Evolutionary conservation across 2,888 invertebrate genomes (phyloP), one percentile per base, ranked within the genome.

Genomic region (Scaeva pyrastri): DNA sequence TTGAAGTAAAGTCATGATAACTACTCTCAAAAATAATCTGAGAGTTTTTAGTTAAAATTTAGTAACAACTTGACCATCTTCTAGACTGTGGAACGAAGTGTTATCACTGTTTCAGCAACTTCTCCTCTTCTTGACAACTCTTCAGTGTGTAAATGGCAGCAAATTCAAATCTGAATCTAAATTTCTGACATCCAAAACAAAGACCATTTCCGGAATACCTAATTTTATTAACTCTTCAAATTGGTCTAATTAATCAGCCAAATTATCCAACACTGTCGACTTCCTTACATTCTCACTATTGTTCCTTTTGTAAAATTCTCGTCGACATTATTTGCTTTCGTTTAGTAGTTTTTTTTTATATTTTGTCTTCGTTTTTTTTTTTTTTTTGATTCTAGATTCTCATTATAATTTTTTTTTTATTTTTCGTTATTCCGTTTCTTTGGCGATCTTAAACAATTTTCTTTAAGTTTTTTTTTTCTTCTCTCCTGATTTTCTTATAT

Each of bases 381-480:
- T 1, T 39, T 2, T 36, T 14, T 45, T 45, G 5, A 66, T 66
- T 19, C 31, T 50, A 70, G 81, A 62, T 85, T 85, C 81, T 77
- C 76, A 85, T 85, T 85, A 81, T 81, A 85, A 60, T 85, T 72
- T 76, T 45, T 76, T 45, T 75, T 68, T 50, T 50, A 60, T 48
- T 70, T 60, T 55, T 48, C 45, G 21, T 79, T 73, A 52, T 84
- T 84, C 41, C 76, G 76, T 81, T 85, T 73, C 76, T 75, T 77
- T 81, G 81, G 81, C 72, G 85, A 81, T 81, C 76, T 81, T 81
- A 81, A 85, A 85, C 12, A 39, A 39, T 85, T 85, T 80, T 75
- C 70, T 45, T 84, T 21, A 71, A 79, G 43, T 78, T 72, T 60
- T 62, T 73, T 72, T 36, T 36, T 43, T 21, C 58, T 0, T 12